phyloP scores from a whole-genome alignment of 2,888 invertebrate species.

The Drosophila quinaria region DNA sequence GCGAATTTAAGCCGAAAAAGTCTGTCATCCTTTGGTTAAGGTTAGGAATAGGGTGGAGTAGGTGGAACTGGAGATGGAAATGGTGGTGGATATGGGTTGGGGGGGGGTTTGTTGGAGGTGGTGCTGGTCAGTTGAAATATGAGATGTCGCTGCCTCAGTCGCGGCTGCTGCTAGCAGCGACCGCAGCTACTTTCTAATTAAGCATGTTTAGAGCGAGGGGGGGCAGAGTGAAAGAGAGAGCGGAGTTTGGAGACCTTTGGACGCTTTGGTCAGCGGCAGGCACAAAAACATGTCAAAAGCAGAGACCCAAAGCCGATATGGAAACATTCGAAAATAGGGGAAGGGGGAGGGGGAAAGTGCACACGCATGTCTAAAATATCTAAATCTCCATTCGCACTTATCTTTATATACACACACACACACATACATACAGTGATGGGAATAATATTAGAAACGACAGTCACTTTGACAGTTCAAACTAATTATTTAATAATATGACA shows the following conservation, averaged over 20 bases:
- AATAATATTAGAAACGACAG: too few species aligned
- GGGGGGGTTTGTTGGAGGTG: not conserved
- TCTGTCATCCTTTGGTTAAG: too few species aligned
- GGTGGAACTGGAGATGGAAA: too few species aligned
- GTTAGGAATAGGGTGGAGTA: not conserved
- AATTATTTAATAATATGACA: too few species aligned
- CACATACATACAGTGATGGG: too few species aligned
- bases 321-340: not conserved
- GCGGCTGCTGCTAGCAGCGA: constrained; percentile 36
- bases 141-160: constrained; percentile 42
- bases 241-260: constrained; percentile 26
- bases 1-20: too few species aligned
- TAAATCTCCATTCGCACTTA: constrained; percentile 72
- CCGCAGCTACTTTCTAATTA: constrained; percentile 83
- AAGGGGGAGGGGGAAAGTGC: constrained; percentile 31
- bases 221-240: not conserved
- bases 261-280: constrained; percentile 32
- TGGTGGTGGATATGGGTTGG: not conserved
- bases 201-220: constrained; percentile 67
- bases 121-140: constrained; percentile 70
- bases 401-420: constrained; percentile 30
- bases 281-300: constrained; percentile 63
- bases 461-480: too few species aligned
- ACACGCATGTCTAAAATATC: constrained; percentile 81
- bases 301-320: constrained; percentile 38